Base-by-base conservation (phyloP, 2,888 invertebrate species). In the Pollenia angustigena region DNA sequence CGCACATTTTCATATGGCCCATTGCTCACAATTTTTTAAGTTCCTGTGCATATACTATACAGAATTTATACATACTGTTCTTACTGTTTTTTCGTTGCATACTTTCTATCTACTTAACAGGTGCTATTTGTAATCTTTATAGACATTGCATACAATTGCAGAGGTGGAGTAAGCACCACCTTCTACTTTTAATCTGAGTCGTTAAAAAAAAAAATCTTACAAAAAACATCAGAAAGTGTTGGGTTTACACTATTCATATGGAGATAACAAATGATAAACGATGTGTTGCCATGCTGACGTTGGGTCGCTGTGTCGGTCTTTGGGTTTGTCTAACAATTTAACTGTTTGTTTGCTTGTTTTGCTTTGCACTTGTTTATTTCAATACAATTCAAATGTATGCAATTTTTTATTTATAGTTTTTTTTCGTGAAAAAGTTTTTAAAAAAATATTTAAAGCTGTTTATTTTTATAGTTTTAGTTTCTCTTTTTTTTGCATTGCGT, bases 251-350 rank as follows among this genome's bases (percentile, higher is more conserved):
- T 68, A 76, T 75, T 75, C 68, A 69, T 54, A 75, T 44, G 82
- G 11, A 84, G 81, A 84, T 87, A 84, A 84, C 84, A 78, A 52
- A 72, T 87, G 84, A 84, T 78, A 68, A 81, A 81, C 72, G 76
- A 81, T 78, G 72, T 80, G 75, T 76, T 76, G 66, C 71, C 58
- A 46, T 58, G 42, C 66, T 76, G 60, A 48, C 71, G 50, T 71
- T 54, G 46, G 48, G 23, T 64, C n/a, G 12, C 40, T 14, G 11
- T 9, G 50, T 16, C 52, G 18, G 23, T 12, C n/a, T 48, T 16
- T 11, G 32, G n/a, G 23, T 32, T 16, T 56, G 56, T 42, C 50
- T 16, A 16, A 4, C 60, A 52, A 18, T 48, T 74, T 48, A 18
- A 4, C 60, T 60, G 42, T 48, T 74, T 48, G 46, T 56, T 14